Evolutionary conservation across 2,888 invertebrate genomes (phyloP).

Genomic region (Leucania comma): DNA sequence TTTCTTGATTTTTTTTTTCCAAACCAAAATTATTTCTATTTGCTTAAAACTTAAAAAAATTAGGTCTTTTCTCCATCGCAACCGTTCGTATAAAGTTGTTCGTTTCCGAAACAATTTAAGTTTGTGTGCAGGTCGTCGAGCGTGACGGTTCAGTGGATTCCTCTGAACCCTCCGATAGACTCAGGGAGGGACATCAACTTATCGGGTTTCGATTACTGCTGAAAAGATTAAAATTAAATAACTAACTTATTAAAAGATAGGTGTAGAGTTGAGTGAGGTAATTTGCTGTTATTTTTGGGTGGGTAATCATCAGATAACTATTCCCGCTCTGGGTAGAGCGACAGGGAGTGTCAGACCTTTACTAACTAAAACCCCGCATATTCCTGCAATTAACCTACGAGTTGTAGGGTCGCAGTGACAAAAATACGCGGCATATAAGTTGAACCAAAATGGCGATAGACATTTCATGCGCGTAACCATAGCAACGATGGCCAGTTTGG

Average conservation of each 20-base stretch:
- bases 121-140: slow-evolving; percentile 28
- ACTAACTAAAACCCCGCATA: no score
- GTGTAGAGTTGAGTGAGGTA: background rate
- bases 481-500: no score
- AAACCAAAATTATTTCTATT: background rate
- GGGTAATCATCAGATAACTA: no score
- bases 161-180: slow-evolving; percentile 2
- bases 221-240: slow-evolving; percentile 3
- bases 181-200: background rate
- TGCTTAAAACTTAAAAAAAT: slow-evolving; percentile 13
- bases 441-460: no score
- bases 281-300: background rate
- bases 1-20: background rate
- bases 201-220: slow-evolving; percentile 2
- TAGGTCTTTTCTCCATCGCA: background rate
- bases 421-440: no score
- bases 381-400: no score
- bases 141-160: slow-evolving; percentile 16
- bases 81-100: slow-evolving; percentile 35
- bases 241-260: background rate
- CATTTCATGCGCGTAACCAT: no score
- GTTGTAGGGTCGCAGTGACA: no score
- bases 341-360: no score
- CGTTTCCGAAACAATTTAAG: slow-evolving; percentile 56
- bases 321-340: no score